Conservation (phyloP, 2,113 vertebrate genomes). For the Periophthalmodon schlosseri region DNA sequence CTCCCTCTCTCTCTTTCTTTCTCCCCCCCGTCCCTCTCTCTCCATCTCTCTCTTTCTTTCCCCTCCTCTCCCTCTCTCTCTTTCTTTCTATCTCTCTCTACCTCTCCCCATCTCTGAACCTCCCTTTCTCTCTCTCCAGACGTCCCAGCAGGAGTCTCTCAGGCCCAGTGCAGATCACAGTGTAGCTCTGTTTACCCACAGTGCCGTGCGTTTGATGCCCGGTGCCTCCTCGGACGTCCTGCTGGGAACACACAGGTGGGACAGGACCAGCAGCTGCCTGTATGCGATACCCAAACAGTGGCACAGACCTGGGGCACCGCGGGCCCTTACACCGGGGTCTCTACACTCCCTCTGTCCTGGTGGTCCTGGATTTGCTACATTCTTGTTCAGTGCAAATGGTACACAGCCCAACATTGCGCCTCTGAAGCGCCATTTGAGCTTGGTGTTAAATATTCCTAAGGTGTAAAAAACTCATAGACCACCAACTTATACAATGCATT, state of each 20-base stretch:
- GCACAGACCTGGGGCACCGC: background rate
- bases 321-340: constrained; percentile 28
- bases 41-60: too few species aligned
- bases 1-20: too few species aligned
- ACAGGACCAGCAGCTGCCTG: constrained; percentile 37
- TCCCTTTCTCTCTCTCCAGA: background rate
- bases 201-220: constrained; percentile 71
- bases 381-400: constrained; percentile 70
- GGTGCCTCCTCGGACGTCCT: constrained; percentile 28
- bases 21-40: too few species aligned
- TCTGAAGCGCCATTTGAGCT: constrained; percentile 31
- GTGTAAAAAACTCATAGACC: constrained; percentile 10
- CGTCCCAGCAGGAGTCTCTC: constrained; percentile 25
- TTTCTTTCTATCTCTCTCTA: too few species aligned
- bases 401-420: constrained; percentile 28
- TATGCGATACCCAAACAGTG: constrained; percentile 6
- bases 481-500: background rate
- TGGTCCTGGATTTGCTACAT: constrained; percentile 80
- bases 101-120: too few species aligned
- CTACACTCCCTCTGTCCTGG: constrained; percentile 61
- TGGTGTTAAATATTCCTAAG: constrained; percentile 41
- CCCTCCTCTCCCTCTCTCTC: too few species aligned
- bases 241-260: constrained; percentile 69
- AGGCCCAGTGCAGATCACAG: constrained; percentile 69
- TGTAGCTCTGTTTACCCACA: constrained; percentile 56